Conservation (phyloP, 2,113 vertebrate genomes). For the Xenopus laevis region DNA sequence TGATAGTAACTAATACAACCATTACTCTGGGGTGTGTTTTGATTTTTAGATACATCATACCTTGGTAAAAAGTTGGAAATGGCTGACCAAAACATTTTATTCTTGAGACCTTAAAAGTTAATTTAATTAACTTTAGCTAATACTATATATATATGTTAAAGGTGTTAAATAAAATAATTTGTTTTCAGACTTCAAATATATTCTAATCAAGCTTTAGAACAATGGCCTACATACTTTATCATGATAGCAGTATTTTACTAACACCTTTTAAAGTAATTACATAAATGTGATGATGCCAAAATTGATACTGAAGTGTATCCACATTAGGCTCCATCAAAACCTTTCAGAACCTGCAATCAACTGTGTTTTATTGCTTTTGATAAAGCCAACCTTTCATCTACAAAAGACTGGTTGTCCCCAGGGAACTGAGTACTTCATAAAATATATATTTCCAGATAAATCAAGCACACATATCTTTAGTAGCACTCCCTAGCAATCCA, state of each 20-base stretch:
- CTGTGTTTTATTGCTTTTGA: not conserved
- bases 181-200: not conserved
- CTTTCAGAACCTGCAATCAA: not conserved
- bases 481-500: not conserved
- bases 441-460: not conserved
- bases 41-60: no score
- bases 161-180: not conserved
- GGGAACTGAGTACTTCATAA: not conserved
- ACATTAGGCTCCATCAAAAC: not conserved
- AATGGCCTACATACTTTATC: no score
- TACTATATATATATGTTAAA: no score
- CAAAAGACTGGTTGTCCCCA: not conserved
- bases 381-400: not conserved
- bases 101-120: no score
- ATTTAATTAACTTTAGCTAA: no score
- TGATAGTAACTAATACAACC: no score
- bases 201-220: no score
- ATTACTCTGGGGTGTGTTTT: no score
- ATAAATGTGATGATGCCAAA: not conserved
- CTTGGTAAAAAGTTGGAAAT: no score
- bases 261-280: not conserved
- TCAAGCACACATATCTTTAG: not conserved
- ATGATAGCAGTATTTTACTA: no score
- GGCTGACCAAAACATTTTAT: no score
- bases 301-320: not conserved